Evolutionary conservation across 2,113 vertebrate species (phyloP), one percentile per base, ranked within the genome.

Genomic region (Apteryx mantelli): DNA sequence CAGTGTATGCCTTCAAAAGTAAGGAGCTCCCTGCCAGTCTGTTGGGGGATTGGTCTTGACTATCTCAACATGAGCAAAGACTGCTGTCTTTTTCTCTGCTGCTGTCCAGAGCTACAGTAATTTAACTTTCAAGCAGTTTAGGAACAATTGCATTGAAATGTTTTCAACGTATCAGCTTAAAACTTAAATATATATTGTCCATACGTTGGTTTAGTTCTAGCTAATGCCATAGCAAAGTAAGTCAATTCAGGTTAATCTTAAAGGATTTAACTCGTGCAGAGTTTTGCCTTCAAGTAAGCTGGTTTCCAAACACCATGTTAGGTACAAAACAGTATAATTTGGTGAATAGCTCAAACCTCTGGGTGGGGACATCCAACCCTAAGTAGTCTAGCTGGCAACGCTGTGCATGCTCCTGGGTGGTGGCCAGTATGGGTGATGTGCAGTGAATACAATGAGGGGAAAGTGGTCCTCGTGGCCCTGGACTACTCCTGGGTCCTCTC

Each of bases 391-490:
- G n/a, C 46, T 36, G n/a, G 70, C 22, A 40, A 64, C 40, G 20
- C 40, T 30, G 60, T 22, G 26, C 0, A 1, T 0, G 2, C 8
- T 64, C 63, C 63, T 82, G 65, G 42, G 71, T 38, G 36, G 36
- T n/a, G 52, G 50, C 6, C 12, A 20, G 22, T 44, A 3, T 10
- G 5, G 16, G 26, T 13, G 34, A 60, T 10, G 3, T 3, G 32
- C 9, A 32, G 74, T 74, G 48, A n/a, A 9, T 16, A 36, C 14
- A 64, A n/a, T 18, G 30, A 19, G 30, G 30, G 30, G 30, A 58
- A 32, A 32, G 56, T 58, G 56, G 16, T 30, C 14, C 55, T 30
- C 17, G 55, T 30, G 28, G 55, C 28, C 55, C 55, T 56, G 55
- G 28, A 30, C 53, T 7, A 56, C 53, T 16, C 7, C 53, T 55